These are phyloP conservation scores for Dynastes hyllus DNA, from an alignment of 2,888 invertebrate genomes.

Conservation along the genomic window DNA sequence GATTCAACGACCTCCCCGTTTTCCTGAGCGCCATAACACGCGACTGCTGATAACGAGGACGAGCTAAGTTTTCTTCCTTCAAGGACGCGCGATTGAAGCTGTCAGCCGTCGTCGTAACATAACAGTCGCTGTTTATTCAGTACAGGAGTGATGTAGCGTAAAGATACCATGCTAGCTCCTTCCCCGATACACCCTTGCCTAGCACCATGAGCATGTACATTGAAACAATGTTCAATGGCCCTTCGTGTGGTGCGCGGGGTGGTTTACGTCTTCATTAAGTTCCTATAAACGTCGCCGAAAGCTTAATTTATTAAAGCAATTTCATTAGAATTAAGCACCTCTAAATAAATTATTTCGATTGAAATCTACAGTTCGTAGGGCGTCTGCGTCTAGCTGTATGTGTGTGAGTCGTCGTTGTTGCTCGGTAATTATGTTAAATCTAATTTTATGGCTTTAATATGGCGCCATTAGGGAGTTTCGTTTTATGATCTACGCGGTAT, in stretches of 20 bases:
- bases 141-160: neutral
- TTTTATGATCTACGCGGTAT: neutral
- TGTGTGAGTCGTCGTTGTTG: neutral
- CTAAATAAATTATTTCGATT: constrained; percentile 51
- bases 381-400: neutral
- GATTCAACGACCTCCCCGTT: neutral
- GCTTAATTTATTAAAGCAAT: constrained; percentile 60
- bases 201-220: neutral
- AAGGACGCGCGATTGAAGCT: constrained; percentile 13
- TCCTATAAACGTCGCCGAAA: constrained; percentile 65
- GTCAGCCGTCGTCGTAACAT: constrained; percentile 1
- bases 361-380: constrained; percentile 31
- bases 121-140: neutral
- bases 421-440: constrained; percentile 18
- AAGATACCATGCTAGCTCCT: neutral
- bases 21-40: neutral
- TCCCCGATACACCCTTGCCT: neutral
- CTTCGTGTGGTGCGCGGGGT: neutral
- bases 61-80: constrained; percentile 11
- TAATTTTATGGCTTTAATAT: constrained; percentile 33
- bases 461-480: constrained; percentile 5
- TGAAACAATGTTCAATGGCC: constrained; percentile 33
- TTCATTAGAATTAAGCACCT: constrained; percentile 53
- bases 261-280: constrained; percentile 66
- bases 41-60: neutral